Percentiles rank a stretch among this genome's conserved stretches.
phyloP scores from a whole-genome alignment of 1,140 invertebrate genomes.

The Ips nitidus region DNA sequence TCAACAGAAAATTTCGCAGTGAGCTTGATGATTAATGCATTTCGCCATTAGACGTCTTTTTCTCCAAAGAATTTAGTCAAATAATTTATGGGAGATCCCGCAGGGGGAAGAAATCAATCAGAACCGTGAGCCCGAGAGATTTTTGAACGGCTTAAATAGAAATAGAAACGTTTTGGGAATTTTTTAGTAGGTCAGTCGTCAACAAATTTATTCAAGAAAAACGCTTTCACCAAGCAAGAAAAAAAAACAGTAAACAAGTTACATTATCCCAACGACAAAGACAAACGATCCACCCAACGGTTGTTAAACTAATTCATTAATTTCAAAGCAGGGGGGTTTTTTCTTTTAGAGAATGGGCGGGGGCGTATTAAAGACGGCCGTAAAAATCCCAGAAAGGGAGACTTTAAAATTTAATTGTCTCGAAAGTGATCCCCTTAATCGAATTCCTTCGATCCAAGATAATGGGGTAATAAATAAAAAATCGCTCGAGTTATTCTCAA shows the following conservation, averaged over 20 bases:
- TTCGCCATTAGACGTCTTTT: constrained; percentile 22
- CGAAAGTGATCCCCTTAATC: constrained; percentile 9
- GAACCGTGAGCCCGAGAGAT: constrained; percentile 12
- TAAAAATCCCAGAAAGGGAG: background rate
- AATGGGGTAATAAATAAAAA: constrained; percentile 7
- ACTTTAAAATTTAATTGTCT: constrained; percentile 12
- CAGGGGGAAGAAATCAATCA: constrained; percentile 23
- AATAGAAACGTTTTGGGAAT: constrained; percentile 1
- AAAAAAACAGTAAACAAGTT: background rate
- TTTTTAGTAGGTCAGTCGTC: background rate
- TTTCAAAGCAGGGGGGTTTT: constrained; percentile 7
- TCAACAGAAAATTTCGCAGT: constrained; percentile 4
- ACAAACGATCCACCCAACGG: constrained; percentile 6
- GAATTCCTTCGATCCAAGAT: constrained; percentile 9
- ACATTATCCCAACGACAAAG: constrained; percentile 9
- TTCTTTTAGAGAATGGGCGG: background rate
- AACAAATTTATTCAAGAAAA: background rate
- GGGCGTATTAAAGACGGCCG: constrained; percentile 3
- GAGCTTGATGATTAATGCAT: constrained; percentile 21
- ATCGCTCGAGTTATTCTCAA: background rate
- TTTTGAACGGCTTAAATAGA: constrained; percentile 19
- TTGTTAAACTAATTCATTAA: constrained; percentile 16
- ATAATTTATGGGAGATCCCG: constrained; percentile 23
- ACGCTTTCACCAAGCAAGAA: background rate
- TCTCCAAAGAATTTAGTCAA: constrained; percentile 23